Base-by-base conservation (phyloP, 2,888 invertebrate genomes). In the Caenorhabditis zanzibari region DNA sequence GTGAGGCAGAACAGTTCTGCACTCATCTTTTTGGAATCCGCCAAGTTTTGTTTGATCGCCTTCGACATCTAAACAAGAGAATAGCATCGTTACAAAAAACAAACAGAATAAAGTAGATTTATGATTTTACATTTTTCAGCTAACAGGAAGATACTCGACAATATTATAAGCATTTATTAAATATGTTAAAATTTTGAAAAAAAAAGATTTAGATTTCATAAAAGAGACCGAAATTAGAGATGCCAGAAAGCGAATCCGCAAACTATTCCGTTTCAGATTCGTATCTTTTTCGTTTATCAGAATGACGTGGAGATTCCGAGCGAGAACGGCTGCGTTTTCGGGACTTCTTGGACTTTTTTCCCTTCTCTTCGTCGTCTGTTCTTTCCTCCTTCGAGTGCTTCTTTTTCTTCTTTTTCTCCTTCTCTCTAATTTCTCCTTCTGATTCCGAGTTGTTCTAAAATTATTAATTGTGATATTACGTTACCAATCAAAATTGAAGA, bases 1-100 rank as follows among this genome's bases (percentile, higher is more conserved):
- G 99, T 99, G 64, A 99, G 94, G 7, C 97, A 97, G 89, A 99
- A 95, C 80, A 99, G 94, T 93, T 99, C 99, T 0, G 89, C 89
- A 56, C 88, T 91, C 90, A 91, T 90, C 88, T 88, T 88, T 61
- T 86, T 88, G 26, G 88, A 84, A 19, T 88, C 88, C 1, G 85
- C 81, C 63, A 85, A 59, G 12, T 74, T 82, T 38, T 85, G 75
- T 32, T 85, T 88, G 47, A 64, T 72, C 14, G 82, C 59, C 69
- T 88, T 88, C 41, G 88, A 85, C 86, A 88, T 88, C 77, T 85
- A 22, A 52, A 75, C 12, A 38, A 12, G 54, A 28, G n/a, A 5
- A 26, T 7, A 16, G 5, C 14, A n/a, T 32, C n/a, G n/a, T n/a
- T n/a, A n/a, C n/a, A n/a, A n/a, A n/a, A n/a, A n/a, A 6, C 12